Conservation (phyloP, 2,797 vertebrate genomes). For the Micrastur ruficollis region DNA sequence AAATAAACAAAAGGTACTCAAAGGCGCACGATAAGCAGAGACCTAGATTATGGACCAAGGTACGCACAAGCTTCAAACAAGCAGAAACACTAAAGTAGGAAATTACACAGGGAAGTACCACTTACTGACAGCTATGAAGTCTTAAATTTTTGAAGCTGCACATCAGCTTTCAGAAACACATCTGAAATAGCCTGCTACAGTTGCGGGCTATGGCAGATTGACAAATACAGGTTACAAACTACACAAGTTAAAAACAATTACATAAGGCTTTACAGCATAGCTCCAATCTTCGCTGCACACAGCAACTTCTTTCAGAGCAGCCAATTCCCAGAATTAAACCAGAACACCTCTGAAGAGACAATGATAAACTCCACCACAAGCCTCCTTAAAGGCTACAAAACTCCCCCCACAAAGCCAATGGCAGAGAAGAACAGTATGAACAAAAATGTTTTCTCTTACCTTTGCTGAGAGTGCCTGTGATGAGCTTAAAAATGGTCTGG, state of each 20-base stretch:
- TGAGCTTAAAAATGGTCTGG: slow-evolving; percentile 84
- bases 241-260: slow-evolving; percentile 41
- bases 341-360: neutral
- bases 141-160: slow-evolving; percentile 23
- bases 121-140: neutral
- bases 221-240: slow-evolving; percentile 12
- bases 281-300: neutral
- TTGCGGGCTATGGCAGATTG: neutral
- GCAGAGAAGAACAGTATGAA: neutral
- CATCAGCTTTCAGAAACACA: neutral
- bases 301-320: neutral
- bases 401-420: neutral
- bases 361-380: neutral
- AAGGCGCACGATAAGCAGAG: neutral
- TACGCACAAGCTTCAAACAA: neutral
- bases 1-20: neutral
- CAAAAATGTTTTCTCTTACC: slow-evolving; percentile 72
- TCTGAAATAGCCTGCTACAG: neutral
- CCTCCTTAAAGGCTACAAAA: neutral
- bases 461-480: slow-evolving; percentile 90
- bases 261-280: neutral
- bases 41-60: slow-evolving; percentile 2
- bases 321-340: neutral
- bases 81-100: neutral
- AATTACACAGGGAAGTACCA: neutral